Evolutionary conservation across 2,888 invertebrate species (phyloP).

Genomic region (Leptura quadrifasciata): DNA sequence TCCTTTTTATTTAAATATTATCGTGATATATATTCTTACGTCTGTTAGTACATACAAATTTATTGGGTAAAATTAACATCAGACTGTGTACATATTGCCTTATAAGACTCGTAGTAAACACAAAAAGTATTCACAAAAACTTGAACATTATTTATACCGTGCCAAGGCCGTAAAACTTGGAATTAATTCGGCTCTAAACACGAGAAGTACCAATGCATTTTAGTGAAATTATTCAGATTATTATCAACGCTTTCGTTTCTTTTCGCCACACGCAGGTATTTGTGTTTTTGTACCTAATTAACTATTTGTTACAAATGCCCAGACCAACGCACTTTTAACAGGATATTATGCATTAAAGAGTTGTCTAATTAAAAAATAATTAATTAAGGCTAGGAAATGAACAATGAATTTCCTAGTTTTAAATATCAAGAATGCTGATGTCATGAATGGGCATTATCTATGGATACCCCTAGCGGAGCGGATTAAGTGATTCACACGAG

Average conservation of each 20-base stretch:
- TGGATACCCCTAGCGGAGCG: not conserved
- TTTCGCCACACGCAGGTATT: conserved; percentile 17
- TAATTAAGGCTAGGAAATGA: not conserved
- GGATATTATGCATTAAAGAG: not conserved
- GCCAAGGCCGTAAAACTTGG: conserved; percentile 23
- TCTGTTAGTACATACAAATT: not conserved
- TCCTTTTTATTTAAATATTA: not conserved
- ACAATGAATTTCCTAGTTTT: not conserved
- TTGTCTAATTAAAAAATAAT: not conserved
- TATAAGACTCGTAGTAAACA: not conserved
- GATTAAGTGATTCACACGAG: too few species aligned
- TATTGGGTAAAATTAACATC: not conserved
- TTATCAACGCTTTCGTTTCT: conserved; percentile 31
- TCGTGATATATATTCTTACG: not conserved
- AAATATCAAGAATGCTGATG: not conserved
- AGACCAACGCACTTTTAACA: not conserved
- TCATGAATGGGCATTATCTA: not conserved
- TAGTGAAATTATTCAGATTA: conserved; percentile 23
- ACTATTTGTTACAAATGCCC: not conserved
- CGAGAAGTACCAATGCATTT: conserved; percentile 27
- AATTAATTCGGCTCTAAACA: conserved; percentile 17
- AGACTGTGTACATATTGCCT: not conserved
- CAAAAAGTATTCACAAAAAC: not conserved
- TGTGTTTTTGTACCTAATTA: not conserved
- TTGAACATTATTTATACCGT: conserved; percentile 8